Percentiles rank a stretch among this genome's conserved stretches.
Conservation (phyloP, 1,140 invertebrate species). For the Agrypnia vestita region DNA sequence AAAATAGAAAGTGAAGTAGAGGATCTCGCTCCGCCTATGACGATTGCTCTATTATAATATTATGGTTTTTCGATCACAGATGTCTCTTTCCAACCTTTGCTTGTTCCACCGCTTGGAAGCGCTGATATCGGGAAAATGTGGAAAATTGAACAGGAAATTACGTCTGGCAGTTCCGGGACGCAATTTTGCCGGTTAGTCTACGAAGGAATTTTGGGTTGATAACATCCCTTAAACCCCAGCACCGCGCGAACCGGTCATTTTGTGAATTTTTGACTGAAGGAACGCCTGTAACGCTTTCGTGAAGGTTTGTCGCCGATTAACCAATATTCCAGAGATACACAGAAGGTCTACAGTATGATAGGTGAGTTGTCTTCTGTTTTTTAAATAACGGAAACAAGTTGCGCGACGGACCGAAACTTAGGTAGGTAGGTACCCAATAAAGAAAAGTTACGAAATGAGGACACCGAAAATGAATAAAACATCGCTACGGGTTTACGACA, state of each 20-base stretch:
- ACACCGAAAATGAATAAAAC: not conserved
- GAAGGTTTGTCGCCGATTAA: not conserved
- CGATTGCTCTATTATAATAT: too few relatives aligned
- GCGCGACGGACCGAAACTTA: not conserved
- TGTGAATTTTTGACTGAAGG: constrained; percentile 6
- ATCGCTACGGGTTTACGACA: too few relatives aligned
- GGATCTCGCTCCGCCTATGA: not conserved
- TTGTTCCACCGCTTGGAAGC: not conserved
- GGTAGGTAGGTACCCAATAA: constrained; percentile 7
- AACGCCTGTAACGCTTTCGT: not conserved
- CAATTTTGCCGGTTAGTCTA: constrained; percentile 35
- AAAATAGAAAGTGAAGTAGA: too few relatives aligned
- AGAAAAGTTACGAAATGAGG: not conserved
- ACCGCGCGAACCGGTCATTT: not conserved
- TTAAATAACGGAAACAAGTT: constrained; percentile 27
- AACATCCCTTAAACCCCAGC: constrained; percentile 31
- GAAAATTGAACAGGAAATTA: constrained; percentile 34
- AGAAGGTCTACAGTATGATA: constrained; percentile 27
- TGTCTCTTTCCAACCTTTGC: not conserved
- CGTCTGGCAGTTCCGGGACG: constrained; percentile 29
- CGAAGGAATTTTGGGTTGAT: constrained; percentile 24
- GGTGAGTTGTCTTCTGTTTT: constrained; percentile 16
- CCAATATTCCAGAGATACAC: constrained; percentile 21
- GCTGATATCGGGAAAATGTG: constrained; percentile 13
- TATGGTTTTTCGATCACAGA: not conserved